Base-by-base conservation (phyloP, 2,888 invertebrate species). In the Netelia virgata region DNA sequence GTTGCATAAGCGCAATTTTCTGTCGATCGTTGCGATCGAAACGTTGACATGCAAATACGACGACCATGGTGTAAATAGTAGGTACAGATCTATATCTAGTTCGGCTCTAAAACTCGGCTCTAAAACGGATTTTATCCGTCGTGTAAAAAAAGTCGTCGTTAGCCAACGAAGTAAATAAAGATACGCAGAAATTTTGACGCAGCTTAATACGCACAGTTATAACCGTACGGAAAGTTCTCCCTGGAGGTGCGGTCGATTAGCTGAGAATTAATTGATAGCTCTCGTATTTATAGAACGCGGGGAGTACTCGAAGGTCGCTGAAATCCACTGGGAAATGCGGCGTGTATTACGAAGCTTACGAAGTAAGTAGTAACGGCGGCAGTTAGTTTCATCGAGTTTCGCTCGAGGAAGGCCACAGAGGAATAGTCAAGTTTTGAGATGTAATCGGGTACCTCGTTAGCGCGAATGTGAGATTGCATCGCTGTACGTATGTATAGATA, bases 401-500 rank as follows among this genome's bases (percentile, higher is more conserved):
- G 68, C 20, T 16, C 74, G 47, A 75, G 57, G 77, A 75, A 77
- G 70, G 68, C 81, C 80, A 78, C 86, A 69, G 84, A 69, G 72
- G 77, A 74, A 80, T 84, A 78, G 76, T 64, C 73, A 78, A 83
- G 82, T 82, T 82, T 87, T 82, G 77, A 86, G 88, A 88, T 88
- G 84, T 85, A 87, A 88, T 88, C 88, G 86, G 83, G 85, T 79
- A 75, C 63, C 88, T 89, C 87, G 88, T 89, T 90, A 88, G 84
- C 86, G 85, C 79, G 82, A 87, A 86, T 86, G 84, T 82, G 77
- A 88, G 87, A 88, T 86, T 87, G 81, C 88, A 87, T 87, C 86
- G 77, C 75, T 69, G 59, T 77, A 68, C 50, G 11, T 47, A 63
- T 64, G 72, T 23, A 57, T 55, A 50, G 23, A 18, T 64, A 64